These are phyloP conservation scores for Enteromius trimaculatus DNA, from an alignment of 2,797 vertebrate species.

Conservation along the genomic window DNA sequence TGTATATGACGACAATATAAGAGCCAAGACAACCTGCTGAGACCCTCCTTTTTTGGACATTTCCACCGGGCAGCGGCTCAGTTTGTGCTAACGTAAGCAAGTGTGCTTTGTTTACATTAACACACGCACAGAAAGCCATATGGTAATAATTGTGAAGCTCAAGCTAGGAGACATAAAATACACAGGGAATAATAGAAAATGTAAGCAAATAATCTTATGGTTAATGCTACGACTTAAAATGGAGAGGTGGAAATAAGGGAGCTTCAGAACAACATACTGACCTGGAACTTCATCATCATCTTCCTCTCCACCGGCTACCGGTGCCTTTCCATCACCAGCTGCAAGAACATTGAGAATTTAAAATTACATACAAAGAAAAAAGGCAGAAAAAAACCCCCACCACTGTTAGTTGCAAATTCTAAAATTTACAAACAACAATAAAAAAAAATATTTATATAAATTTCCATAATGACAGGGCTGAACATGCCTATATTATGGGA, in stretches of 20 bases:
- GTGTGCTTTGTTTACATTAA: constrained; percentile 21
- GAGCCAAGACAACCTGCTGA: constrained; percentile 19
- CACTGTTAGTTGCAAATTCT: background rate
- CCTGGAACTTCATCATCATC: constrained; percentile 99
- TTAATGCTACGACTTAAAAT: background rate
- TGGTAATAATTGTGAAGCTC: constrained; percentile 32
- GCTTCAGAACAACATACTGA: constrained; percentile 63
- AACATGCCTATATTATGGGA: background rate
- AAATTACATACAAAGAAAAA: background rate
- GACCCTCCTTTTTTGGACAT: constrained; percentile 22
- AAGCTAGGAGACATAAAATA: constrained; percentile 14
- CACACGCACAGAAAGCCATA: constrained; percentile 24
- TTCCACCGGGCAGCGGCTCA: background rate
- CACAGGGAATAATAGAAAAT: constrained; percentile 10
- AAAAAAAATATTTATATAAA: no score
- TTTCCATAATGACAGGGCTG: background rate
- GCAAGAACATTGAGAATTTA: constrained; percentile 57
- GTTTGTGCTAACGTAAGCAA: background rate
- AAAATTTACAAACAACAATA: background rate
- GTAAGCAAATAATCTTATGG: background rate
- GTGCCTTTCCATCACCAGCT: constrained; percentile 95
- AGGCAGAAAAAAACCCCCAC: no score
- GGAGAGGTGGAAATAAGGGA: background rate
- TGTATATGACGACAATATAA: constrained; percentile 19
- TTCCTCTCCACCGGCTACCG: constrained; percentile 92